Percentiles rank a stretch among this genome's conserved stretches.
These are phyloP conservation scores for Desmodus rotundus DNA, from an alignment of 2,113 vertebrate genomes.

Conservation along the genomic window DNA sequence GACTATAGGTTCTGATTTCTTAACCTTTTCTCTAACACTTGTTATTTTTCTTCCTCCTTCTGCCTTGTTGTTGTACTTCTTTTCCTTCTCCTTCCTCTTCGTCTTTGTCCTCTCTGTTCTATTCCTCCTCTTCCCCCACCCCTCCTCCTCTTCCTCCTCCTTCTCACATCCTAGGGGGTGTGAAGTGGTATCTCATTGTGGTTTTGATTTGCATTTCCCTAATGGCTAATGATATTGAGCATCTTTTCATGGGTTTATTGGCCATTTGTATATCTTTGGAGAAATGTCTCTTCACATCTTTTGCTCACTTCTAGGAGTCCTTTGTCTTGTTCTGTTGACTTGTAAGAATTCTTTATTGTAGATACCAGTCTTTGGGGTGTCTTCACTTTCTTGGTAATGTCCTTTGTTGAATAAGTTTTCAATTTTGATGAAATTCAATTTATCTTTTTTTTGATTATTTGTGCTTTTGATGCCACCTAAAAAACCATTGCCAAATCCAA, in stretches of 20 bases:
- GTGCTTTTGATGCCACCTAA: not conserved
- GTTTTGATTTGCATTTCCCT: not conserved
- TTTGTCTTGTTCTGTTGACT: not conserved
- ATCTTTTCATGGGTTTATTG: not conserved
- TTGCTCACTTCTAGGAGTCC: not conserved
- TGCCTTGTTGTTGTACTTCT: too few relatives aligned
- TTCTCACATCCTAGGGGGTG: not conserved
- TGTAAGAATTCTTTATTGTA: not conserved
- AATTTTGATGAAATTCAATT: not conserved
- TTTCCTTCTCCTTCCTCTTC: not conserved
- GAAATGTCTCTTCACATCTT: not conserved
- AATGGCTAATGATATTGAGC: not conserved
- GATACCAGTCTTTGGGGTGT: not conserved
- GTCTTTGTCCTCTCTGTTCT: not conserved
- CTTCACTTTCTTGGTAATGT: not conserved
- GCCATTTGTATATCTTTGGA: not conserved
- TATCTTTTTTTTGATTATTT: not conserved
- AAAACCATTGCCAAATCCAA: not conserved
- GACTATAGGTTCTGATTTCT: not conserved
- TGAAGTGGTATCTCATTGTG: not conserved
- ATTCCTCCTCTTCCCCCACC: too few relatives aligned
- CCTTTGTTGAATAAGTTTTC: not conserved
- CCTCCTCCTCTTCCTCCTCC: too few relatives aligned
- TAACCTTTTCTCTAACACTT: not conserved
- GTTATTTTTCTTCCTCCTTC: not conserved